Base-by-base conservation (phyloP, 64 coral and sea anemone genomes). In the Porites lutea region DNA sequence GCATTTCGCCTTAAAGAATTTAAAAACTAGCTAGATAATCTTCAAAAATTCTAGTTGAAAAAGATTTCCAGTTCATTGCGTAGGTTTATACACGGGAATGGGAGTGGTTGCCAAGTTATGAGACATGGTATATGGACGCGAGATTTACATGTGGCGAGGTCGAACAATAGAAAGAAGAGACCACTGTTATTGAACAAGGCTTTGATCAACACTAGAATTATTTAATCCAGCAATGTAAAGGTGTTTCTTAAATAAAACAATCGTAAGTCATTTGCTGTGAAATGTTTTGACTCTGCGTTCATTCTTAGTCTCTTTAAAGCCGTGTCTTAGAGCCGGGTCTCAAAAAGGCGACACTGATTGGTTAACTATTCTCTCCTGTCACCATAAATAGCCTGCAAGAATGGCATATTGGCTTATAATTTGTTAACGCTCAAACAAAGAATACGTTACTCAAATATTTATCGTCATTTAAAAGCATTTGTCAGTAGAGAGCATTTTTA, bases 361-460 rank as follows among this genome's bases (percentile, higher is more conserved):
- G 81, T 8, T 11, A 47, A 2, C 8, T 6, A 46, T 68, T 83
- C 68, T 83, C 45, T 83, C 16, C 81, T 4, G 8, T 66, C 13
- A 19, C 60, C 46, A 67, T 83, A 83, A 68, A 83, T 65, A 83
- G 9, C 9, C 50, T 20, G 3, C 45, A 21, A 51, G 81, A 18
- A 6, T 51, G 46, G 48, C 45, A 48, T 18, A 50, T 51, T 67
- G 7, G 7, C 12, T 67, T 68, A 68, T 21, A 68, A 83, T 21
- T 8, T 51, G 37, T 18, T 2, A 67, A 65, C 45, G 61, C 22
- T 46, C 48, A 13, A 18, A 9, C 81, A n/a, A 21, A 51, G 8
- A 68, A 83, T 83, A 83, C 61, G 62, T 18, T 83, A 67, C 44
- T 50, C 81, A 83, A 83, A 67, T 83, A 83, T 83, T 83, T 83